Base-by-base conservation (phyloP, 2,113 vertebrate genomes). In the Lamprologus ornatipinnis region DNA sequence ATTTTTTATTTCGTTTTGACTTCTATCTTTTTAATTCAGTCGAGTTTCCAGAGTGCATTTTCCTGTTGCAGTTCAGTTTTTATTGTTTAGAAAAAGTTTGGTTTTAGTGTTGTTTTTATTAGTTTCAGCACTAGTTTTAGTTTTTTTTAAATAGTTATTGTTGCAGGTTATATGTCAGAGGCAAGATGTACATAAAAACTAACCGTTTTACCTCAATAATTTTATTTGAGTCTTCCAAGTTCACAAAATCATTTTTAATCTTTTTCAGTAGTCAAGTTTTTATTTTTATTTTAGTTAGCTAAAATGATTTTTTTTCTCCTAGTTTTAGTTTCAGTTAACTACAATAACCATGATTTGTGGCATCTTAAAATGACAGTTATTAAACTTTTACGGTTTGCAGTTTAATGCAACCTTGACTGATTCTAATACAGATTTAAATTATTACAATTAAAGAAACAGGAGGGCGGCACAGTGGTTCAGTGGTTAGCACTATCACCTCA, bases 1-100 rank as follows among this genome's bases (percentile, higher is more conserved):
- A 1, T 0, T 13, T 12, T 0, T 33, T 4, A n/a, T 37, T 21
- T 65, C 3, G 0, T 13, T 65, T 37, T 21, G 17, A 37, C 10
- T 21, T 65, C 4, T 65, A 37, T 65, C 10, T 65, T 65, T 65
- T 65, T 21, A 37, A 65, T 65, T 65, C 33, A 65, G 33, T 21
- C 11, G 6, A 37, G 60, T 65, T 65, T 65, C 60, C 60, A 65
- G 60, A 37, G 33, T 37, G 10, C 4, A 65, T 65, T 65, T 65
- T 65, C 3, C 4, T n/a, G 6, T 37, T 65, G 60, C 6, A 65
- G 19, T 37, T 65, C 60, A n/a, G 60, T n/a, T 65, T 65, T 37
- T 65, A 21, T 65, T 65, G 6, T 37, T 65, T 65, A 65, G 19
- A 65, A 21, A 65, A 37, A 37, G 60, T 35, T 12, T 65, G 17